These are phyloP conservation scores for Stenodema calcarata DNA, from an alignment of 2,888 invertebrate genomes.

Conservation along the genomic window DNA sequence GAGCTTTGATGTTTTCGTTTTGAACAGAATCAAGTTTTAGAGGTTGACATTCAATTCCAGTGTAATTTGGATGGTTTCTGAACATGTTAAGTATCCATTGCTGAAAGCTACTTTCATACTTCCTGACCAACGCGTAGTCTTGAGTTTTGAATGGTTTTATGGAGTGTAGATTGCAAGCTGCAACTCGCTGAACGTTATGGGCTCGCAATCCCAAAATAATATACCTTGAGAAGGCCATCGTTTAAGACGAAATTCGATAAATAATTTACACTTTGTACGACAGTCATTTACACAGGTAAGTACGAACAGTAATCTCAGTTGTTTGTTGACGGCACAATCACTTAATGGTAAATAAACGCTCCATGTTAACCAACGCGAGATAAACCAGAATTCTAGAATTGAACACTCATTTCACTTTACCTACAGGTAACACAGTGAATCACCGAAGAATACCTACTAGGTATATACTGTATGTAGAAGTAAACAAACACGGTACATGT, in stretches of 20 bases:
- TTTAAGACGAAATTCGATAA: background rate
- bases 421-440: no score
- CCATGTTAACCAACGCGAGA: no score
- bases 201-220: background rate
- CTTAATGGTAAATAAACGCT: no score
- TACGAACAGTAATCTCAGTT: no score
- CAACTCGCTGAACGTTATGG: background rate
- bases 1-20: background rate
- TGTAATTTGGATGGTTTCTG: background rate
- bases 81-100: constrained; percentile 27
- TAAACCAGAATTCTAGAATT: no score
- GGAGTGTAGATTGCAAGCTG: background rate
- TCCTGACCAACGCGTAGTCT: background rate
- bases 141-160: constrained; percentile 1
- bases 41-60: background rate
- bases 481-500: no score
- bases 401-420: no score
- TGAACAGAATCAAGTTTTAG: background rate
- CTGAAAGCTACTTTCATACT: constrained; percentile 22
- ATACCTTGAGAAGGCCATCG: background rate
- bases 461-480: no score
- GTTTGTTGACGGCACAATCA: no score
- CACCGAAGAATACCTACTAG: no score
- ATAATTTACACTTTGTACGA: no score
- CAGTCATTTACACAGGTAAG: no score